Evolutionary conservation across 2,113 vertebrate species (phyloP).

Genomic region (Solea solea): DNA sequence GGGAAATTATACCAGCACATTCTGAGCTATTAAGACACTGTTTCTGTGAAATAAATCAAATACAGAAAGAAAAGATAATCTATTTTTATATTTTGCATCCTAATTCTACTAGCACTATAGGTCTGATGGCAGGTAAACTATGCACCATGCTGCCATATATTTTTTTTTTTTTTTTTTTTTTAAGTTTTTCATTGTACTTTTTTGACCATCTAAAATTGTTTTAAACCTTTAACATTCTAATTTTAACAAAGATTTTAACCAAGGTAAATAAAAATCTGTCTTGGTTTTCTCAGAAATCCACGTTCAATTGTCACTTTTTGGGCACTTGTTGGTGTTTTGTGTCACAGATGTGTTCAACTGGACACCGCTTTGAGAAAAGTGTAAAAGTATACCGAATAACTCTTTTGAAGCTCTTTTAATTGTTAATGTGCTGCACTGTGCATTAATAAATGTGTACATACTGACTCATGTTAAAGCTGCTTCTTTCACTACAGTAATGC

Average conservation of each 20-base stretch:
- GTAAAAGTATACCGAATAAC: no score
- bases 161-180: not conserved
- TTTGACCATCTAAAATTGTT: slow-evolving; percentile 19
- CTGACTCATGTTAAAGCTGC: not conserved
- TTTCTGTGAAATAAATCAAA: not conserved
- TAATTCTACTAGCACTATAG: slow-evolving; percentile 33
- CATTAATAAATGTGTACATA: slow-evolving; percentile 72
- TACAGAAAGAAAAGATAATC: not conserved
- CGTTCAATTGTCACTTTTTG: not conserved
- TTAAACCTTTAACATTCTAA: slow-evolving; percentile 5
- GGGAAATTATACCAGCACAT: not conserved
- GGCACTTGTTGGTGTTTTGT: slow-evolving; percentile 17
- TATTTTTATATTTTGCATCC: not conserved
- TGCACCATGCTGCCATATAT: not conserved
- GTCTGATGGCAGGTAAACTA: not conserved
- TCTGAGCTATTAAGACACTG: no score
- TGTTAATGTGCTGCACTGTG: slow-evolving; percentile 49
- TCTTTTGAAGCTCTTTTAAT: not conserved
- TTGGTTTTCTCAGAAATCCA: not conserved
- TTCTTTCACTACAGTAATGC: slow-evolving; percentile 8
- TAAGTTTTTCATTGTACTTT: not conserved
- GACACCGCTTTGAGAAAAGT: slow-evolving; percentile 1
- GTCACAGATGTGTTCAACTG: not conserved
- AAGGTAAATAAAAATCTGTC: not conserved
- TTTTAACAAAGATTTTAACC: not conserved